Evolutionary conservation across 1,140 invertebrate genomes (phyloP).

Genomic region (Trissolcus basalis): DNA sequence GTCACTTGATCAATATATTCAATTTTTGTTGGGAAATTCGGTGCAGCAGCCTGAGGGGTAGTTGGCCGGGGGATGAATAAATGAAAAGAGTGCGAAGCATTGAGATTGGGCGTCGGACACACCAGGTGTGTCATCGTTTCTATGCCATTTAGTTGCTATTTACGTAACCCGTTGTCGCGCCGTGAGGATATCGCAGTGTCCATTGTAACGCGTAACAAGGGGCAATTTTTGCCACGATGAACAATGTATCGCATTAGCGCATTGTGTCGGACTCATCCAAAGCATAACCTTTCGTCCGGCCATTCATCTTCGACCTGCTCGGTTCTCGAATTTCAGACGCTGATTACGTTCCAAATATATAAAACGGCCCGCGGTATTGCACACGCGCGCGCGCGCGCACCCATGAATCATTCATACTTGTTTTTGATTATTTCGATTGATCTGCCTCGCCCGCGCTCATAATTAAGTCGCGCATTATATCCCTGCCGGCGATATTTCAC

Average conservation of each 20-base stretch:
- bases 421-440: conserved; percentile 39
- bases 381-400: not conserved
- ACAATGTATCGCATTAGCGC: conserved; percentile 76
- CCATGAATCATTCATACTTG: conserved; percentile 55
- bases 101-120: conserved; percentile 37
- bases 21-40: conserved; percentile 28
- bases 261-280: conserved; percentile 63
- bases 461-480: too few species aligned
- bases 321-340: conserved; percentile 47
- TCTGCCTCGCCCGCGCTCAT: too few species aligned
- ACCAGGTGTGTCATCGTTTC: conserved; percentile 38
- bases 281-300: conserved; percentile 54
- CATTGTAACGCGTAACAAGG: conserved; percentile 72
- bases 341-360: conserved; percentile 47
- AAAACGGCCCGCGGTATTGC: conserved; percentile 43
- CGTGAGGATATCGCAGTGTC: conserved; percentile 56
- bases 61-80: conserved; percentile 4
- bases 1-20: conserved; percentile 47
- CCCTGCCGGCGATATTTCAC: too few species aligned
- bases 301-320: conserved; percentile 46
- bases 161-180: conserved; percentile 55
- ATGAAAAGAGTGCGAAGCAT: conserved; percentile 24
- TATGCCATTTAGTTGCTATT: conserved; percentile 54
- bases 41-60: too few species aligned
- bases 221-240: conserved; percentile 73